Base-by-base conservation (phyloP, 2,113 vertebrate genomes). In the Tupaia chinensis region DNA sequence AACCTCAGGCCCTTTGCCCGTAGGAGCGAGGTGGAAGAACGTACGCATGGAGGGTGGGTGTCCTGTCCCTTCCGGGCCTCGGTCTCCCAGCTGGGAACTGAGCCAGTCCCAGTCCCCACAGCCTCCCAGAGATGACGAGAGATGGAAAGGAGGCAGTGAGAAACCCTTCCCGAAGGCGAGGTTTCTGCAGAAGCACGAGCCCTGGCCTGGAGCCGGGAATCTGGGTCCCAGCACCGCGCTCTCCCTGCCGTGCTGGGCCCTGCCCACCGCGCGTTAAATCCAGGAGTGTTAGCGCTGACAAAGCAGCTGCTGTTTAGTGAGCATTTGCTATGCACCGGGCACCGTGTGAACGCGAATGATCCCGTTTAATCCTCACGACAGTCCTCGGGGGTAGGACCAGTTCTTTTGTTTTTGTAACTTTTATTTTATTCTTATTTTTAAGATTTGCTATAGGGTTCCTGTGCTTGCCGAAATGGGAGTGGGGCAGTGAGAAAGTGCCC, bases 41-140 rank as follows among this genome's bases (percentile, higher is more conserved):
- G 12, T 9, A 0, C 6, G 6, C 2, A 0, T 9, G 74, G 34
- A 0, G 19, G 14, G 20, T 58, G 25, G 27, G 44, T 17, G 29
- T 54, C 76, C 80, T 54, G 16, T n/a, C 76, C 60, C 19, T 60
- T 29, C 34, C 19, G 87, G 70, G 60, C 44, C 32, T 70, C 68
- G 9, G 89, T 34, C 72, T 84, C 84, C 76, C 70, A 19, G 69
- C 76, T n/a, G 60, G 56, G 70, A 54, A 34, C 25, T 2, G 16
- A 60, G 58, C 60, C 20, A 4, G 15, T 14, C 3, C 22, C 19
- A 11, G 0, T 69, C 17, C 86, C 54, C 32, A 23, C 20, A 15
- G 20, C 14, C 34, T 73, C 17, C 58, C 27, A 12, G 60, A 73
- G 80, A 7, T 66, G 70, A 56, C 0, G 1, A 63, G 70, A 34